Evolutionary conservation across 2,113 vertebrate genomes (phyloP).

Genomic region (Alouatta palliata): DNA sequence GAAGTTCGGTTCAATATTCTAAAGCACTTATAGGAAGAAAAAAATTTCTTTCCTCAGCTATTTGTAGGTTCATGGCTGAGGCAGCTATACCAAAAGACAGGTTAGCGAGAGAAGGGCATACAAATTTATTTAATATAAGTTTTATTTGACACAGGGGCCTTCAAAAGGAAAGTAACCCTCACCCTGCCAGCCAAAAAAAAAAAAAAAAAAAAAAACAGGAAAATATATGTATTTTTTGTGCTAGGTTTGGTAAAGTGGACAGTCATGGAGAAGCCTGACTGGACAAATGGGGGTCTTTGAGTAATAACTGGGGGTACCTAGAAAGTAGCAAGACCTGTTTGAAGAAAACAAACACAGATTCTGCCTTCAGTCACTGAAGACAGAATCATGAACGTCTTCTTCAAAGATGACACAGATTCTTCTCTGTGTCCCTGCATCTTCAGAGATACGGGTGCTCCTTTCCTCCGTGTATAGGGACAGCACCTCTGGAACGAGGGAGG

Average conservation of each 20-base stretch:
- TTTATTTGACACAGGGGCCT: background rate
- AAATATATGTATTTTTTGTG: background rate
- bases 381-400: too few species aligned
- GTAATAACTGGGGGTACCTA: rapidly evolving
- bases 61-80: too few species aligned
- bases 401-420: background rate
- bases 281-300: background rate
- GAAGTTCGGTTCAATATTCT: background rate
- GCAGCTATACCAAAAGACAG: background rate
- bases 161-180: background rate
- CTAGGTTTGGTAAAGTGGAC: background rate
- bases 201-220: background rate
- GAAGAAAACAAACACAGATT: too few species aligned
- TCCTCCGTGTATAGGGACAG: background rate
- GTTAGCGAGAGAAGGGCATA: background rate
- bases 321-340: background rate
- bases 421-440: background rate
- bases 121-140: background rate
- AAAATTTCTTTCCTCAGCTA: background rate
- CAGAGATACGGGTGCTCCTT: too few species aligned
- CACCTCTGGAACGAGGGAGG: background rate
- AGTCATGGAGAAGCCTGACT: background rate
- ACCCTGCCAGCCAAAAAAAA: background rate
- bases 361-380: too few species aligned
- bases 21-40: background rate